Evolutionary conservation across 2,113 vertebrate species (phyloP).

Genomic region (Plotosus lineatus): DNA sequence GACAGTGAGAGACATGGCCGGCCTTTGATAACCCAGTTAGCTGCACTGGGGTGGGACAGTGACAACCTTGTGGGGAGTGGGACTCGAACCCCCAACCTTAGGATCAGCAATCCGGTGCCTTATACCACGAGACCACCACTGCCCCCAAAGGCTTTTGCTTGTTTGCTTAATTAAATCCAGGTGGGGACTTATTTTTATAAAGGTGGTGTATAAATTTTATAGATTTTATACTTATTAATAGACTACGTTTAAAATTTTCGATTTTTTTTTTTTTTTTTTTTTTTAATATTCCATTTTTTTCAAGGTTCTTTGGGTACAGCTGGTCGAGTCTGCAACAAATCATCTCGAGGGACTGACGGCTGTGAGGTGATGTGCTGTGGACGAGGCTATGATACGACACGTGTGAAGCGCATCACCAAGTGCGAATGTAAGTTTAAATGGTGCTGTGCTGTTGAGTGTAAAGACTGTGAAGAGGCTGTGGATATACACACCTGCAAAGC

Average conservation of each 20-base stretch:
- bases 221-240: too few species aligned
- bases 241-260: background rate
- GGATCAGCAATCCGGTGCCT: too few species aligned
- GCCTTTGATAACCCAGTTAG: too few species aligned
- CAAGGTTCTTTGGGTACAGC: constrained; percentile 93
- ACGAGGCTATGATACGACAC: constrained; percentile 94
- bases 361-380: constrained; percentile 99
- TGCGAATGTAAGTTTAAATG: constrained; percentile 99
- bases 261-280: background rate
- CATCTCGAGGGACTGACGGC: constrained; percentile 86
- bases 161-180: too few species aligned
- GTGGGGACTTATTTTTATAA: too few species aligned
- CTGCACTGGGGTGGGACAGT: too few species aligned
- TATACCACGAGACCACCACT: too few species aligned
- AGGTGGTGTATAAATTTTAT: too few species aligned
- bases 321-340: constrained; percentile 89
- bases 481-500: constrained; percentile 97
- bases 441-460: constrained; percentile 96
- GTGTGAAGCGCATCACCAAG: constrained; percentile 87
- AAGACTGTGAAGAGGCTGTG: constrained; percentile 88
- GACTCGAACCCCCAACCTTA: too few species aligned
- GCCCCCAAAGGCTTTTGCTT: too few species aligned
- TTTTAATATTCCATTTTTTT: constrained; percentile 75
- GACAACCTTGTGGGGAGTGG: too few species aligned
- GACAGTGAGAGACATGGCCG: too few species aligned